Evolutionary conservation across 2,888 invertebrate genomes (phyloP).

Genomic region (Tachystola acroxantha): DNA sequence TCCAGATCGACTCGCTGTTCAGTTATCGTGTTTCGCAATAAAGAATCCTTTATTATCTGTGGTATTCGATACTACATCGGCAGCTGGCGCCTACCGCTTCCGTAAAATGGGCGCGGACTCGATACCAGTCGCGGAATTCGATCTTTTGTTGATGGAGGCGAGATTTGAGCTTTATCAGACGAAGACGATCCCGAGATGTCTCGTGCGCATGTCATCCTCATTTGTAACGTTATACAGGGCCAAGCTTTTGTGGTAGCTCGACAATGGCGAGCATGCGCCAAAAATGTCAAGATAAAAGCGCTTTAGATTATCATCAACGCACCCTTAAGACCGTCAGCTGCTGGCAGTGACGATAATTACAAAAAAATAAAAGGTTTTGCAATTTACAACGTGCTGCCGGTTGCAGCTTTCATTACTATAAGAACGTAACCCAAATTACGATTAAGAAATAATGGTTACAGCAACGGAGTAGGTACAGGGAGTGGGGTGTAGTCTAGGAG

Average conservation of each 20-base stretch:
- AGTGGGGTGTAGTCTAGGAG: constrained; percentile 14
- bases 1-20: constrained; percentile 51
- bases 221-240: constrained; percentile 49
- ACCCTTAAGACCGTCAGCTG: not conserved
- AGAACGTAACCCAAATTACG: constrained; percentile 6
- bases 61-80: constrained; percentile 56
- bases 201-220: constrained; percentile 62
- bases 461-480: constrained; percentile 4
- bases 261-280: constrained; percentile 54
- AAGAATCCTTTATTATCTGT: constrained; percentile 60
- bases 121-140: constrained; percentile 52
- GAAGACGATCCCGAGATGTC: constrained; percentile 52
- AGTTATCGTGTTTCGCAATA: constrained; percentile 62
- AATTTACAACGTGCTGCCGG: constrained; percentile 3
- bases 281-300: constrained; percentile 34
- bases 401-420: constrained; percentile 2
- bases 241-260: constrained; percentile 56
- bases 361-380: constrained; percentile 6
- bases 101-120: constrained; percentile 56
- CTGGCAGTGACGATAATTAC: constrained; percentile 4
- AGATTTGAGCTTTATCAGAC: constrained; percentile 57
- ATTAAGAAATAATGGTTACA: constrained; percentile 11
- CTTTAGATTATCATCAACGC: constrained; percentile 33
- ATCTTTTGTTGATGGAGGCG: constrained; percentile 71
- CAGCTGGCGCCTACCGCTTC: constrained; percentile 75